Evolutionary conservation across 2,888 invertebrate species (phyloP).

Genomic region (Nasonia oneida): DNA sequence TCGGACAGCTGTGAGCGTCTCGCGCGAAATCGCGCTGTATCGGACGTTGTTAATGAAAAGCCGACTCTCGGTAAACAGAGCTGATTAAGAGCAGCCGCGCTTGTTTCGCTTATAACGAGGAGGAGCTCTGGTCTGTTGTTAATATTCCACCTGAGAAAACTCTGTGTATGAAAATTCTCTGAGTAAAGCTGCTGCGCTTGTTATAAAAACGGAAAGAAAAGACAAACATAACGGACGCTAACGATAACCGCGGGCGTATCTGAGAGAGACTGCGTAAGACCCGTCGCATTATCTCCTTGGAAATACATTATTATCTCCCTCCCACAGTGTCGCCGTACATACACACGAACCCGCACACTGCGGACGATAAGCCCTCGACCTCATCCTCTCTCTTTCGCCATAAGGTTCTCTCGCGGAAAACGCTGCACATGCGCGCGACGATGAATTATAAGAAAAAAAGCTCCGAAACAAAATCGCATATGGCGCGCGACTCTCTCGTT

Average conservation of each 20-base stretch:
- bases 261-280: constrained; percentile 21
- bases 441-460: background rate
- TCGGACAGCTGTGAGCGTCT: background rate
- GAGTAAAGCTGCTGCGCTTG: background rate
- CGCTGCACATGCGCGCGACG: background rate
- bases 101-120: background rate
- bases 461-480: background rate
- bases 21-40: background rate
- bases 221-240: constrained; percentile 30
- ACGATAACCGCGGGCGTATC: constrained; percentile 20
- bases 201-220: constrained; percentile 2
- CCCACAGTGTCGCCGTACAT: background rate
- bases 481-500: constrained; percentile 22
- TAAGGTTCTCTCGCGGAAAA: background rate
- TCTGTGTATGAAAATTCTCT: background rate
- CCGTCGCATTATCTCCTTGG: constrained; percentile 24
- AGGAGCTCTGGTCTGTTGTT: background rate
- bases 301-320: constrained; percentile 25
- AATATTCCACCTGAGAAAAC: background rate
- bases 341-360: background rate
- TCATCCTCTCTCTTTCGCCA: background rate
- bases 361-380: constrained; percentile 22
- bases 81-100: background rate
- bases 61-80: background rate
- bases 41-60: background rate